Base-by-base conservation (phyloP, 1,140 invertebrate genomes). In the Aethina tumida region DNA sequence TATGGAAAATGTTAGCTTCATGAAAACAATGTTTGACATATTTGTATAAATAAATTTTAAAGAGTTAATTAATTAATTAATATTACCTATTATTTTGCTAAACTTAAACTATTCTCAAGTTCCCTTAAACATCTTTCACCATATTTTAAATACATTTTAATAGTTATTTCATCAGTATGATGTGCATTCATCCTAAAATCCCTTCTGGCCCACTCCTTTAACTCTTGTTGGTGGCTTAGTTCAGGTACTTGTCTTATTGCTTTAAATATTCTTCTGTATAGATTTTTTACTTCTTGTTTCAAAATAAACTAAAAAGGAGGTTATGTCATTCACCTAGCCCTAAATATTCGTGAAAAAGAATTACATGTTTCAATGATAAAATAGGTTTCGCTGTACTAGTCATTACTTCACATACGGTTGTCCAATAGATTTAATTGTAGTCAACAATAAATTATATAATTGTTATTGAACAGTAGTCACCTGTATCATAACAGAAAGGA, bases 161-260 rank as follows among this genome's bases (percentile, higher is more conserved):
- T 81, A 13, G 70, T 58, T 32, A 70, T 65, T 62, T 83, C 77
- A 56, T 85, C 80, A 10, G 56, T 69, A 46, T 79, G 68, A 49
- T 77, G 59, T 50, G 72, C 72, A 57, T 84, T 81, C 1, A 63
- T 67, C 47, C 70, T 71, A 52, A 86, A 88, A 56, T 88, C 83
- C 9, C 65, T 55, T 44, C 72, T 62, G 1, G 75, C 74, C 84
- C 83, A 86, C 41, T 77, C 62, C 38, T 62, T 71, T 14, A 86
- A 59, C 51, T 85, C 79, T 6, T 60, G 47, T 47, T 69, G 66
- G 35, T 77, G 76, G 1, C 49, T 57, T 49, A 73, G 59, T 58
- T 83, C 74, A 2, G 77, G 73, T 5, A 86, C 72, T 56, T 76
- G 58, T 44, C 65, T 68, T 35, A 81, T 70, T 12, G 77, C 70